These are phyloP conservation scores for Tortricodes alternella DNA, from an alignment of 2,888 invertebrate genomes.

Conservation along the genomic window DNA sequence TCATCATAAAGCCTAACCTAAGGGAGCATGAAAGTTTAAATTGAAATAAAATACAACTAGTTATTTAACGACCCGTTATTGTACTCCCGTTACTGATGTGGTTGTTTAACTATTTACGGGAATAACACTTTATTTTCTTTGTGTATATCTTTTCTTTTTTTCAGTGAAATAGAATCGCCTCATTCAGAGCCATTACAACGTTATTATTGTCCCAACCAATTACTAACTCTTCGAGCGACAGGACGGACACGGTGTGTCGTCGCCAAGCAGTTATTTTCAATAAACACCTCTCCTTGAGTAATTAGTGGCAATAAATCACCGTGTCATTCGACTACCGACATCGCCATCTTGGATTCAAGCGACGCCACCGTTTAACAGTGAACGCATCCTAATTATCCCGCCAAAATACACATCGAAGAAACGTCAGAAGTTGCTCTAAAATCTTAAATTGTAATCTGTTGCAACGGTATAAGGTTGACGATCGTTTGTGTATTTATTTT, in stretches of 20 bases:
- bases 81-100: too few species aligned
- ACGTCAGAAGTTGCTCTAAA: slow-evolving; percentile 21
- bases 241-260: slow-evolving; percentile 66
- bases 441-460: slow-evolving; percentile 15
- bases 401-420: slow-evolving; percentile 54
- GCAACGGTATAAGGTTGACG: slow-evolving; percentile 32
- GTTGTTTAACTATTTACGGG: too few species aligned
- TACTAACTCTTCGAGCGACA: slow-evolving; percentile 35
- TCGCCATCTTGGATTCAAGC: slow-evolving; percentile 48
- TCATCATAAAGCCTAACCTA: background rate
- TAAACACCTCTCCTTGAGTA: slow-evolving; percentile 76
- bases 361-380: slow-evolving; percentile 41
- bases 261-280: slow-evolving; percentile 74
- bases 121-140: background rate
- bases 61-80: too few species aligned
- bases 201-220: slow-evolving; percentile 32
- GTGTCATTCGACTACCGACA: slow-evolving; percentile 56
- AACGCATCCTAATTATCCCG: slow-evolving; percentile 64
- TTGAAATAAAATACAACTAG: too few species aligned
- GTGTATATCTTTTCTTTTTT: background rate
- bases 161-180: slow-evolving; percentile 15
- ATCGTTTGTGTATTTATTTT: slow-evolving; percentile 26
- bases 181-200: slow-evolving; percentile 30
- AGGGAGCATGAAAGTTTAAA: too few species aligned
- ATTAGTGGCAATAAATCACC: slow-evolving; percentile 79